Percentiles rank a stretch among this genome's conserved stretches.
These are phyloP conservation scores for Drosophila austrosaltans DNA, from an alignment of 2,888 invertebrate genomes.

Conservation along the genomic window DNA sequence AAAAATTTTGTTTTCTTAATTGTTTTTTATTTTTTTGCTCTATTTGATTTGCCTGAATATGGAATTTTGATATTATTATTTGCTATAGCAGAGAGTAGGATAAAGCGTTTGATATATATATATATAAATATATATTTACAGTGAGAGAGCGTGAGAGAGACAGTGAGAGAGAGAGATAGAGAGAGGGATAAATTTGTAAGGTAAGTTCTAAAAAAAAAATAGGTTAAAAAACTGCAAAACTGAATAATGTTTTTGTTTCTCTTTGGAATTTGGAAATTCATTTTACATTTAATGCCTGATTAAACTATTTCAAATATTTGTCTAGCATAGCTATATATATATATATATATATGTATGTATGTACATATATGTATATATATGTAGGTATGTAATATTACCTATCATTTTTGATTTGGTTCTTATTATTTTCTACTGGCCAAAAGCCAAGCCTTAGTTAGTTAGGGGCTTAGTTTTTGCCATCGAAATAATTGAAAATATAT, in stretches of 20 bases:
- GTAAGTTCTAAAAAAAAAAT: background rate
- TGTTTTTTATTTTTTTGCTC: background rate
- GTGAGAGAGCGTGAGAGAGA: constrained; percentile 23
- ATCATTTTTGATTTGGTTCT: background rate
- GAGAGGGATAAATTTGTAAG: background rate
- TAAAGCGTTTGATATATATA: constrained; percentile 40
- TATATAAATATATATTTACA: constrained; percentile 13
- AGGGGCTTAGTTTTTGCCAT: background rate
- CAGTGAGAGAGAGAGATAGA: background rate
- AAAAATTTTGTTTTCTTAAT: constrained; percentile 12
- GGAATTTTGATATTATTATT: constrained; percentile 23
- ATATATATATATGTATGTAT: too few species aligned
- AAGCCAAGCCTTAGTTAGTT: background rate
- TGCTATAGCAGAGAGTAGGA: constrained; percentile 41
- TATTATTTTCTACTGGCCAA: background rate
- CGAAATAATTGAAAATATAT: constrained; percentile 26
- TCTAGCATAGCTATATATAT: too few species aligned
- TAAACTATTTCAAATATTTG: too few species aligned
- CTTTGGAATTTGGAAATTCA: too few species aligned
- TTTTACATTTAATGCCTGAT: too few species aligned
- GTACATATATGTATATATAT: too few species aligned
- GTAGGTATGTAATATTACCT: too few species aligned
- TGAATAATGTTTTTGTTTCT: too few species aligned
- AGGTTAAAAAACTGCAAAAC: too few species aligned
- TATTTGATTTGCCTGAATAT: constrained; percentile 20